These are phyloP conservation scores for Lasaia peninsularis DNA, from an alignment of 1,140 invertebrate species.

Conservation along the genomic window DNA sequence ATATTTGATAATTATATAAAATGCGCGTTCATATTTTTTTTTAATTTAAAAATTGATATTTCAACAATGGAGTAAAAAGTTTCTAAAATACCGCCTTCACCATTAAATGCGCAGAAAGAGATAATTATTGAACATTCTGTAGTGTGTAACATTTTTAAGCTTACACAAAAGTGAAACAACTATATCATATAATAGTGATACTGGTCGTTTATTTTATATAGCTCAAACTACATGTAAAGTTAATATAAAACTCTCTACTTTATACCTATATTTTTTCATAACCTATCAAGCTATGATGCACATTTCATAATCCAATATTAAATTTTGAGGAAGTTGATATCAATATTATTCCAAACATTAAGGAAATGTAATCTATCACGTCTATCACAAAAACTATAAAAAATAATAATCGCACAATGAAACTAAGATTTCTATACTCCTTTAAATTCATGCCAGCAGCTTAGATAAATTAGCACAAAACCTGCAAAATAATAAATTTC, in stretches of 20 bases:
- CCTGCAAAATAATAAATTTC: conserved; percentile 23
- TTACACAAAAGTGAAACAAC: not conserved
- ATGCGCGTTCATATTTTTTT: conserved; percentile 46
- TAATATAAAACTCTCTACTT: conserved; percentile 24
- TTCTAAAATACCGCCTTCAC: conserved; percentile 34
- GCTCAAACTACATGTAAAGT: conserved; percentile 18
- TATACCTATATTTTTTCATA: conserved; percentile 23
- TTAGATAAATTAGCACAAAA: conserved; percentile 24
- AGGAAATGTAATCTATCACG: conserved; percentile 38
- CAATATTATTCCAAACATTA: conserved; percentile 30
- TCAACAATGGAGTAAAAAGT: conserved; percentile 33
- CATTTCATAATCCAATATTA: conserved; percentile 27
- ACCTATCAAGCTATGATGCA: conserved; percentile 14
- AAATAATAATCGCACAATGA: conserved; percentile 17
- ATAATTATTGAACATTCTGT: not conserved
- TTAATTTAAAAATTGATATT: conserved; percentile 33
- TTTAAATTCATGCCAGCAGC: conserved; percentile 27
- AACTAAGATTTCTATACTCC: conserved; percentile 34
- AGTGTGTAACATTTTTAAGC: not conserved
- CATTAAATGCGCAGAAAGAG: not conserved
- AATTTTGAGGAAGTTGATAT: conserved; percentile 24
- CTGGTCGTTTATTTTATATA: conserved; percentile 33
- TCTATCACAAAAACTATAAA: conserved; percentile 31
- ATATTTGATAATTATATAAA: conserved; percentile 54
- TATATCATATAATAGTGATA: not conserved